A percentile compares a stretch with the other conserved stretches of the same genome.
Conservation (phyloP, 92 coral and sea anemone genomes). For the Epizoanthus scotinus region DNA sequence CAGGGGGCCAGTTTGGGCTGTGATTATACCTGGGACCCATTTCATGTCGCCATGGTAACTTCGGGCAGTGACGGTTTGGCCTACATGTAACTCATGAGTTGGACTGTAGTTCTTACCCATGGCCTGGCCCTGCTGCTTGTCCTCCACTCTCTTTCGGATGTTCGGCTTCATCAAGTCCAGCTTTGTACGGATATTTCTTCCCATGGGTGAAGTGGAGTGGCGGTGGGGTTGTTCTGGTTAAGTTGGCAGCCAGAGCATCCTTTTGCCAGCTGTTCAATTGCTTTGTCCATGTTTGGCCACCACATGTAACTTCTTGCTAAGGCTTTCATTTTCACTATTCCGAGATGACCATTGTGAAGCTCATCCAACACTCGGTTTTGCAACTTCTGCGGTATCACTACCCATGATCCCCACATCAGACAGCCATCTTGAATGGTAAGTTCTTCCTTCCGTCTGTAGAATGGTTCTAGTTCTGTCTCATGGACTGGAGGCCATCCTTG, state of each 20-base stretch:
- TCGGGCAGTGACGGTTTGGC: too few relatives aligned
- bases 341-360: constrained; percentile 47
- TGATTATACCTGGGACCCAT: too few relatives aligned
- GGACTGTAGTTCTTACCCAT: too few relatives aligned
- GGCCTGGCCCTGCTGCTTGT: too few relatives aligned
- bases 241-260: constrained; percentile 14
- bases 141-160: too few relatives aligned
- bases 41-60: too few relatives aligned
- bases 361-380: constrained; percentile 35
- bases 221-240: background rate
- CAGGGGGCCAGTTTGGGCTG: constrained; percentile 20
- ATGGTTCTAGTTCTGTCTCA: background rate
- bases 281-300: constrained; percentile 7
- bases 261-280: constrained; percentile 8
- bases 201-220: constrained; percentile 8
- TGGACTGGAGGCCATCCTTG: too few relatives aligned
- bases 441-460: constrained; percentile 44
- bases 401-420: constrained; percentile 51
- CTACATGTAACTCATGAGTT: too few relatives aligned
- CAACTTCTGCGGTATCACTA: constrained; percentile 39
- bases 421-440: constrained; percentile 57
- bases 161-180: too few relatives aligned
- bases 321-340: constrained; percentile 49
- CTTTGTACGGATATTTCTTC: background rate
- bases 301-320: constrained; percentile 47